These are phyloP conservation scores for Gymnodraco acuticeps DNA, from an alignment of 2,797 vertebrate species.

Conservation along the genomic window DNA sequence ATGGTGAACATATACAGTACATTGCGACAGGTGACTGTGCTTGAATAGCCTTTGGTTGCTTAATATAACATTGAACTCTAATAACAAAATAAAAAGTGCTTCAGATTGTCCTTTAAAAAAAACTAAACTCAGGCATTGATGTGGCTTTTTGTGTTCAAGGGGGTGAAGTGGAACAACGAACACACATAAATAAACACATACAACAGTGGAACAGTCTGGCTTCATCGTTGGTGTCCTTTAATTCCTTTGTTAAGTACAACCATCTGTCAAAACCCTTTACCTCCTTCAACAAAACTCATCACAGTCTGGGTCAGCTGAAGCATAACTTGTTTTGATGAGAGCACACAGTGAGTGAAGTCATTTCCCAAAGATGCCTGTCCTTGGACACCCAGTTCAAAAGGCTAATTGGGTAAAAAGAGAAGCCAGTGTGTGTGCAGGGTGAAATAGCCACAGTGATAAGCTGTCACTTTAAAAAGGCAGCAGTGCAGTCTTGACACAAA, in stretches of 20 bases:
- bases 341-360: slow-evolving; percentile 46
- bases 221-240: slow-evolving; percentile 31
- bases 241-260: slow-evolving; percentile 42
- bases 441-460: slow-evolving; percentile 33
- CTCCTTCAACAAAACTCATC: slow-evolving; percentile 47
- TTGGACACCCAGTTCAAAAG: slow-evolving; percentile 43
- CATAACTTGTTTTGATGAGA: slow-evolving; percentile 47
- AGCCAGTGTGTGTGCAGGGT: slow-evolving; percentile 54
- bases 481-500: slow-evolving; percentile 48
- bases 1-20: slow-evolving; percentile 61
- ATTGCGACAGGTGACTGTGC: slow-evolving; percentile 52
- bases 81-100: slow-evolving; percentile 73
- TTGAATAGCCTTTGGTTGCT: slow-evolving; percentile 67
- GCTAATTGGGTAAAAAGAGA: slow-evolving; percentile 45
- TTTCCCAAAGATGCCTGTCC: slow-evolving; percentile 47
- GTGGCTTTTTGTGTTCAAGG: slow-evolving; percentile 51
- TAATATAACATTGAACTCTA: slow-evolving; percentile 40
- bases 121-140: slow-evolving; percentile 45
- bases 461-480: slow-evolving; percentile 56
- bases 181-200: slow-evolving; percentile 66
- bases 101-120: slow-evolving; percentile 67
- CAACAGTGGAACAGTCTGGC: slow-evolving; percentile 47
- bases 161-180: slow-evolving; percentile 53
- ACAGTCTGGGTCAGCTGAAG: slow-evolving; percentile 53
- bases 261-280: slow-evolving; percentile 50